Evolutionary conservation across 2,888 invertebrate genomes (phyloP).

Genomic region (Drosophila siamana): DNA sequence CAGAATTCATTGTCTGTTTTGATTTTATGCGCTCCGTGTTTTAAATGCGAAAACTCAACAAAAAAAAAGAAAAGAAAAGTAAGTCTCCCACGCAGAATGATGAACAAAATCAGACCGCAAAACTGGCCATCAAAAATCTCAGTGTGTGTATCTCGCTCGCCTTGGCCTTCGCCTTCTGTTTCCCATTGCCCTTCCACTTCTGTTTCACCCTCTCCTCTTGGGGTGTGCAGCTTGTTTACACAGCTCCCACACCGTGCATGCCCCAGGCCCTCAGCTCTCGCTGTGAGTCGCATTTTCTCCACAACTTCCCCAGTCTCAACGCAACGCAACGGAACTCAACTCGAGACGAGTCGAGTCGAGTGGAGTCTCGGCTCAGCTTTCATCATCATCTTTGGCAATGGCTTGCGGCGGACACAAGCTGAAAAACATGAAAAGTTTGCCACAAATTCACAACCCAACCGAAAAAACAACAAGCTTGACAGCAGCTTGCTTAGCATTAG

Average conservation of each 20-base stretch:
- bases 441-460: slow-evolving; percentile 42
- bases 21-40: no score
- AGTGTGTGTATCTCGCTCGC: slow-evolving; percentile 6
- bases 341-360: background rate
- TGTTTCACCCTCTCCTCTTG: no score
- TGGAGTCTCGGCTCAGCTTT: slow-evolving; percentile 39
- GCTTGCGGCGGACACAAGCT: slow-evolving; percentile 46
- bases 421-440: slow-evolving; percentile 52
- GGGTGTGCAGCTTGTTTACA: slow-evolving; percentile 38
- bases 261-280: slow-evolving; percentile 31
- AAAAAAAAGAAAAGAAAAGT: background rate
- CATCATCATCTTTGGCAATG: slow-evolving; percentile 57
- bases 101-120: slow-evolving; percentile 36
- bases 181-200: no score
- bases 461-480: background rate
- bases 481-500: background rate
- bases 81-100: slow-evolving; percentile 31
- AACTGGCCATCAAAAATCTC: slow-evolving; percentile 51
- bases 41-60: no score
- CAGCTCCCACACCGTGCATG: slow-evolving; percentile 37
- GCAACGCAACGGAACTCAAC: slow-evolving; percentile 6
- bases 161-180: background rate
- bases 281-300: slow-evolving; percentile 1
- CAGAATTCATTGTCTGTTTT: no score
- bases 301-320: background rate